A percentile compares a stretch with the other conserved stretches of the same genome.
Evolutionary conservation across 2,113 vertebrate genomes (phyloP).

Genomic region (Carassius carassius): DNA sequence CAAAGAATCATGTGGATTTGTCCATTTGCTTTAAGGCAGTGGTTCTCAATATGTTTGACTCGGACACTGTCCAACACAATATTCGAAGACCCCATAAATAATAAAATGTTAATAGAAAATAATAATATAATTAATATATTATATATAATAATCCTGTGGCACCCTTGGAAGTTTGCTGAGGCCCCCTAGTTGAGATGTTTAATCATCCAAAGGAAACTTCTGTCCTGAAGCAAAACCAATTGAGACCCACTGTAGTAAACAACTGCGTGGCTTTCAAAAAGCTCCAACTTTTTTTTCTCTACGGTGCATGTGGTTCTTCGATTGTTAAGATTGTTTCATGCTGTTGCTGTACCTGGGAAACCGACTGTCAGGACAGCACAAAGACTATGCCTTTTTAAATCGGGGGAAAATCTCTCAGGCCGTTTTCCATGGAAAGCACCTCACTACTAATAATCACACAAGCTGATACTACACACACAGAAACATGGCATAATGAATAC

Average conservation of each 20-base stretch:
- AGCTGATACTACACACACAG: neutral
- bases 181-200: neutral
- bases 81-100: neutral
- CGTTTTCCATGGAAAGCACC: conserved; percentile 4
- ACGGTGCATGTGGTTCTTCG: neutral
- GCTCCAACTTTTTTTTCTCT: neutral
- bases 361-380: conserved; percentile 2
- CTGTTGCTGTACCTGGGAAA: conserved; percentile 48
- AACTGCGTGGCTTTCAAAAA: conserved; percentile 11
- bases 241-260: conserved; percentile 44
- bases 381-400: conserved; percentile 21
- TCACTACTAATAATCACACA: conserved; percentile 9
- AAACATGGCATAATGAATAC: neutral
- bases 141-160: neutral
- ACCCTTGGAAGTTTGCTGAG: neutral
- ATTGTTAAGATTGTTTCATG: conserved; percentile 55
- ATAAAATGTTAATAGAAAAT: neutral
- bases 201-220: neutral
- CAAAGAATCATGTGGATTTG: neutral
- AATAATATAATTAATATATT: neutral
- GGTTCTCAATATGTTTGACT: neutral
- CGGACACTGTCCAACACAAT: neutral
- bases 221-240: neutral
- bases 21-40: neutral
- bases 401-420: neutral